Percentiles rank a stretch among this genome's conserved stretches.
phyloP scores from a whole-genome alignment of 1,140 invertebrate species.

The Aphis craccivora region DNA sequence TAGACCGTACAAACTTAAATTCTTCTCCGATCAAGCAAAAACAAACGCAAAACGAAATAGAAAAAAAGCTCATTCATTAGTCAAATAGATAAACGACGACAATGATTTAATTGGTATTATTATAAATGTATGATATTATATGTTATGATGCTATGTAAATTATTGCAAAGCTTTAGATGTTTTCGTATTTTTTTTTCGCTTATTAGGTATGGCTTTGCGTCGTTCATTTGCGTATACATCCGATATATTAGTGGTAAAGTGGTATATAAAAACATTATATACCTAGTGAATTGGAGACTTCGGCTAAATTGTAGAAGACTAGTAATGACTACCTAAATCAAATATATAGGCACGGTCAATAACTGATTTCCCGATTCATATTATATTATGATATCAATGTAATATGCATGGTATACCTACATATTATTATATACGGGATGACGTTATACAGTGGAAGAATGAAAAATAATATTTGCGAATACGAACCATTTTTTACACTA shows the following conservation, averaged over 20 bases:
- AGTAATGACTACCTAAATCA: neutral
- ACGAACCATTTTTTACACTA: neutral
- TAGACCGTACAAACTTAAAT: neutral
- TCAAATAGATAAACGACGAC: neutral
- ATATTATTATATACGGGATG: neutral
- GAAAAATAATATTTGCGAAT: neutral
- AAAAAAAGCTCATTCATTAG: constrained; percentile 19
- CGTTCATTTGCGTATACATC: neutral
- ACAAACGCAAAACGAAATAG: constrained; percentile 7
- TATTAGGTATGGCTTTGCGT: neutral
- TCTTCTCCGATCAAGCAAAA: neutral
- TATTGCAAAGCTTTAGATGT: neutral
- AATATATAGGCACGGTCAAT: neutral
- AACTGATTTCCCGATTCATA: neutral
- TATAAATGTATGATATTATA: neutral
- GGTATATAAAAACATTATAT: neutral
- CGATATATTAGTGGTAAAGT: neutral
- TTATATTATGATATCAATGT: neutral
- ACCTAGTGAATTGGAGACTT: neutral
- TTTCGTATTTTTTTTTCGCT: neutral
- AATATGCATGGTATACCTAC: neutral
- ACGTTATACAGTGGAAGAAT: neutral
- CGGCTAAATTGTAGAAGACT: neutral
- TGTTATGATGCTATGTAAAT: neutral
- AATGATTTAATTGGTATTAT: constrained; percentile 18